phyloP scores from a whole-genome alignment of 1,140 invertebrate genomes.

The Zaprionus lachaisei region DNA sequence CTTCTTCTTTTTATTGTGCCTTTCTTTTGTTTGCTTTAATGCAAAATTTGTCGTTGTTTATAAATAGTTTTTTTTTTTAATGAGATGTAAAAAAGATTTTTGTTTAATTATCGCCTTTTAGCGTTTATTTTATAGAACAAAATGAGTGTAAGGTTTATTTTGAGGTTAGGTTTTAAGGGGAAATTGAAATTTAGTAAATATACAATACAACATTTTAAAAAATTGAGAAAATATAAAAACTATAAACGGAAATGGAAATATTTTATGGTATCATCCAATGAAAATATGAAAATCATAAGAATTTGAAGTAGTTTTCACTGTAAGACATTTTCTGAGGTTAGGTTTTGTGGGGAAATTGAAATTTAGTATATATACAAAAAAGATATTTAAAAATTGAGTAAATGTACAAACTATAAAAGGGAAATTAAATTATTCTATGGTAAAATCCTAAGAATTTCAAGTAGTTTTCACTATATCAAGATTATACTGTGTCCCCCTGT shows the following conservation, averaged over 20 bases:
- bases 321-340: not conserved
- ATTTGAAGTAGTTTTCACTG: not conserved
- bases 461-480: not conserved
- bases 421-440: too few relatives aligned
- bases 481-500: not conserved
- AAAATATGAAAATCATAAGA: too few relatives aligned
- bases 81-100: constrained; percentile 20
- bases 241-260: too few relatives aligned
- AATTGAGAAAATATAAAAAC: not conserved
- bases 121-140: constrained; percentile 10
- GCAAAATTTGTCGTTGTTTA: constrained; percentile 31
- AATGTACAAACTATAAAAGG: too few relatives aligned
- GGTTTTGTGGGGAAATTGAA: constrained; percentile 1
- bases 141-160: not conserved
- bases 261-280: too few relatives aligned
- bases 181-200: constrained; percentile 4
- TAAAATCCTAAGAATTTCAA: not conserved
- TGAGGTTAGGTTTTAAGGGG: constrained; percentile 1
- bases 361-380: constrained; percentile 6
- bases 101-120: constrained; percentile 20
- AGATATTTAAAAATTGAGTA: constrained; percentile 7
- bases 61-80: constrained; percentile 27
- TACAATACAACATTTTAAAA: constrained; percentile 2
- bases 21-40: not conserved
- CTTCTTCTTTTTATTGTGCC: not conserved